These are phyloP conservation scores for Eupithecia exiguata DNA, from an alignment of 2,888 invertebrate genomes.

Conservation along the genomic window DNA sequence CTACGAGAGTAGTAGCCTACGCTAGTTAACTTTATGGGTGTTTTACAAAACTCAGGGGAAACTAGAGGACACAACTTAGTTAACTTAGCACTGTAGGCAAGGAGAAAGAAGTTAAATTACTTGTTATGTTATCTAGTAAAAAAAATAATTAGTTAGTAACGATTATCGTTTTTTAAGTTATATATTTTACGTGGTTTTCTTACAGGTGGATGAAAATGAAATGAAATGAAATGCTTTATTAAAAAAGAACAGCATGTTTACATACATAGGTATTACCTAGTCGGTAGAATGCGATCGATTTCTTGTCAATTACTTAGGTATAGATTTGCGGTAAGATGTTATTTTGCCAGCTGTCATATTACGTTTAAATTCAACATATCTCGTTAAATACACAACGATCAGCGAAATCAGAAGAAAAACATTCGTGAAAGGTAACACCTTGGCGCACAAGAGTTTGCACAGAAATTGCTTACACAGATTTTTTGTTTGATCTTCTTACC, in stretches of 20 bases:
- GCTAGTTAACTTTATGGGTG: neutral
- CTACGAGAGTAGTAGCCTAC: constrained; percentile 6
- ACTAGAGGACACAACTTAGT: neutral
- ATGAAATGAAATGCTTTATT: no score
- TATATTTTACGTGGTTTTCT: no score
- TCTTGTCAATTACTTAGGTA: no score
- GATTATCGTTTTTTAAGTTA: no score
- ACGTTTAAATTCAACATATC: neutral
- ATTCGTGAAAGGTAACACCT: constrained; percentile 2
- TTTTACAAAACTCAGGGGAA: neutral
- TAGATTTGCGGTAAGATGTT: no score
- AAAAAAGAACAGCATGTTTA: no score
- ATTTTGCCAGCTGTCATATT: neutral
- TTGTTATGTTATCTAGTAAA: no score
- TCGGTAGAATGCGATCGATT: no score
- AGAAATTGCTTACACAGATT: constrained; percentile 33
- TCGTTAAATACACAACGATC: neutral
- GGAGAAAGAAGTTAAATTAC: neutral
- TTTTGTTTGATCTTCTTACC: constrained; percentile 42
- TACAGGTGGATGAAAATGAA: no score
- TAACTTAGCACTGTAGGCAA: neutral
- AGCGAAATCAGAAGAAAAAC: constrained; percentile 12
- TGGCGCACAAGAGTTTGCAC: constrained; percentile 23
- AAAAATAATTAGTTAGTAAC: no score
- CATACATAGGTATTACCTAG: no score